These are phyloP conservation scores for Amphipyra tragopoginis DNA, from an alignment of 2,888 invertebrate species.

Conservation along the genomic window DNA sequence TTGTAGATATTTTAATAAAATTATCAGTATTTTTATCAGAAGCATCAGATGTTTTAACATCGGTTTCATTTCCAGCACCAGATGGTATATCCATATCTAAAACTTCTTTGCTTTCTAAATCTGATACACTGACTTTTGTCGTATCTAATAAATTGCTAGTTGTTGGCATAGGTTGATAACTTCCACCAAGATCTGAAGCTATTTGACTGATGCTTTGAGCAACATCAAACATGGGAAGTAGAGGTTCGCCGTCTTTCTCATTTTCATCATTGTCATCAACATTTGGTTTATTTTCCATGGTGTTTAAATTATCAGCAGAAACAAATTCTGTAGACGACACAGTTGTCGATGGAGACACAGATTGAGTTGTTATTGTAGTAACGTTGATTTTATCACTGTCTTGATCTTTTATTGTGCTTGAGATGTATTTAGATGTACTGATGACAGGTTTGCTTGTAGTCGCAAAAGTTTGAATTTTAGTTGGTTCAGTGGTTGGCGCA, in stretches of 20 bases:
- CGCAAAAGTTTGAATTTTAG: slow-evolving; percentile 22
- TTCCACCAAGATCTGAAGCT: slow-evolving; percentile 83
- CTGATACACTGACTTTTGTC: slow-evolving; percentile 68
- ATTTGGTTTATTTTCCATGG: slow-evolving; percentile 40
- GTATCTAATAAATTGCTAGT: slow-evolving; percentile 75
- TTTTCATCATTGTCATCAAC: slow-evolving; percentile 41
- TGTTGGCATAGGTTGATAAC: slow-evolving; percentile 78
- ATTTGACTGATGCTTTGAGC: slow-evolving; percentile 88
- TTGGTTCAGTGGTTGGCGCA: slow-evolving; percentile 32
- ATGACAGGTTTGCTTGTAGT: slow-evolving; percentile 58
- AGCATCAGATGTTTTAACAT: slow-evolving; percentile 48
- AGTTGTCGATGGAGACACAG: slow-evolving; percentile 82
- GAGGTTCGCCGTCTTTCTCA: slow-evolving; percentile 65
- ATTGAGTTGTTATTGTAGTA: slow-evolving; percentile 84
- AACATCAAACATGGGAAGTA: slow-evolving; percentile 80
- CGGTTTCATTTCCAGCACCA: slow-evolving; percentile 63
- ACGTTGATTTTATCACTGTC: slow-evolving; percentile 73
- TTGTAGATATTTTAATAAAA: slow-evolving; percentile 82
- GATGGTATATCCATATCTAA: slow-evolving; percentile 81
- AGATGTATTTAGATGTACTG: slow-evolving; percentile 51
- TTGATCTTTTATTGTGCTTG: slow-evolving; percentile 59
- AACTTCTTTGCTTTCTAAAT: slow-evolving; percentile 84
- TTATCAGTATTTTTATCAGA: slow-evolving; percentile 67
- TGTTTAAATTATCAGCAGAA: slow-evolving; percentile 60
- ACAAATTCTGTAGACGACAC: slow-evolving; percentile 76